phyloP scores from a whole-genome alignment of 2,113 vertebrate species.

The Trogon surrucura region DNA sequence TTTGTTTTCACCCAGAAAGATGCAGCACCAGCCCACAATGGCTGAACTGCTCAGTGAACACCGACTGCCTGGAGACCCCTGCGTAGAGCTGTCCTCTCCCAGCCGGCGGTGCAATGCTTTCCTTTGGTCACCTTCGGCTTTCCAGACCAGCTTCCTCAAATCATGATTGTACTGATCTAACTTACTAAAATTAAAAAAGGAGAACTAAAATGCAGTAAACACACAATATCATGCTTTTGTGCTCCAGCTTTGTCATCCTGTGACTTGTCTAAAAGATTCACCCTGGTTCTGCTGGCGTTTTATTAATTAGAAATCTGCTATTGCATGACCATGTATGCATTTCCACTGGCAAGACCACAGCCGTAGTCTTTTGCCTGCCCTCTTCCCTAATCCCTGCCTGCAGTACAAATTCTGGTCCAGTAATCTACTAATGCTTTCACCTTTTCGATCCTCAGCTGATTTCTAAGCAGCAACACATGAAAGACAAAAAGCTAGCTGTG shows the following conservation, averaged over 20 bases:
- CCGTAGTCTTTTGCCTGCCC: background rate
- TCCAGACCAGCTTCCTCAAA: slow-evolving; percentile 48
- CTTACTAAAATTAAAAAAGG: background rate
- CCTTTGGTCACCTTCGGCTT: background rate
- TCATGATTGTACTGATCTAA: background rate
- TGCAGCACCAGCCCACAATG: background rate
- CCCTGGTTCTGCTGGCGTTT: background rate
- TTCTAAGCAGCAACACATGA: background rate
- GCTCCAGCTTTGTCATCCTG: background rate
- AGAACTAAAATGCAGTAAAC: slow-evolving; percentile 32
- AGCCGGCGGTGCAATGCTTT: background rate
- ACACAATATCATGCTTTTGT: background rate
- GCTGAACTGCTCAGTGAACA: background rate
- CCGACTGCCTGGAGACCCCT: background rate
- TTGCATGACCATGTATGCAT: background rate
- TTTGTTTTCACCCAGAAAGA: background rate
- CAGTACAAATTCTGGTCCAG: background rate
- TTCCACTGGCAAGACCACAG: background rate
- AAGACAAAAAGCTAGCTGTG: background rate
- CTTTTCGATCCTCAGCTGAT: background rate
- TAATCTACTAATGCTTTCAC: slow-evolving; percentile 16
- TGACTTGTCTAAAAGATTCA: background rate
- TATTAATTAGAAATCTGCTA: background rate
- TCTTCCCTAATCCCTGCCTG: background rate
- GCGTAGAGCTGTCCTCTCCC: background rate